These are phyloP conservation scores for Mus minutoides DNA, from an alignment of 2,797 vertebrate genomes.

Conservation along the genomic window DNA sequence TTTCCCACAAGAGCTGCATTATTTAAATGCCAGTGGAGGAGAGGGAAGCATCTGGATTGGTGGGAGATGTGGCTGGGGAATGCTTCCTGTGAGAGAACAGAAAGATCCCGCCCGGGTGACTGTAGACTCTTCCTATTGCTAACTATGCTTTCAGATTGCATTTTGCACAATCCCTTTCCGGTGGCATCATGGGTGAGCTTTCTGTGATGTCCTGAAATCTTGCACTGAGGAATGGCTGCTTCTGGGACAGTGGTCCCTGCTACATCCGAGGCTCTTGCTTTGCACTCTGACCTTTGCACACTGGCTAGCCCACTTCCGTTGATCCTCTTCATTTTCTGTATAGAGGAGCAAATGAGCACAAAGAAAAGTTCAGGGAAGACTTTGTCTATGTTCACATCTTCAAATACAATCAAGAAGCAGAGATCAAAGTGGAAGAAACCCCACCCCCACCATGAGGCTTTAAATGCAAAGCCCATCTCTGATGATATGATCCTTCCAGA, in stretches of 20 bases:
- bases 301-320: rapidly evolving
- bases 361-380: rapidly evolving
- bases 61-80: neutral
- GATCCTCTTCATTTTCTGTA: rapidly evolving
- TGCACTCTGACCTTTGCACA: neutral
- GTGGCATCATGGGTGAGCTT: rapidly evolving
- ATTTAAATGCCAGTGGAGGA: conserved; percentile 82
- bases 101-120: neutral
- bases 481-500: no score
- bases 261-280: rapidly evolving
- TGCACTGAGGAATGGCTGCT: neutral
- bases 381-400: neutral
- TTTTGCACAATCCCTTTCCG: rapidly evolving
- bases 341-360: neutral
- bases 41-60: conserved; percentile 23
- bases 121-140: rapidly evolving
- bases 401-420: neutral
- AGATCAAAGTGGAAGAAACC: neutral
- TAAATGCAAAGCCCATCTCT: neutral
- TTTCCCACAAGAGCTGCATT: conserved; percentile 80
- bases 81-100: conserved; percentile 54
- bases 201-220: rapidly evolving
- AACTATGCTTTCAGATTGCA: rapidly evolving
- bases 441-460: neutral
- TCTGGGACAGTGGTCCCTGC: rapidly evolving